Evolutionary conservation across 2,797 vertebrate species (phyloP), one percentile per base, ranked within the genome.

Genomic region (Acipenser ruthenus): DNA sequence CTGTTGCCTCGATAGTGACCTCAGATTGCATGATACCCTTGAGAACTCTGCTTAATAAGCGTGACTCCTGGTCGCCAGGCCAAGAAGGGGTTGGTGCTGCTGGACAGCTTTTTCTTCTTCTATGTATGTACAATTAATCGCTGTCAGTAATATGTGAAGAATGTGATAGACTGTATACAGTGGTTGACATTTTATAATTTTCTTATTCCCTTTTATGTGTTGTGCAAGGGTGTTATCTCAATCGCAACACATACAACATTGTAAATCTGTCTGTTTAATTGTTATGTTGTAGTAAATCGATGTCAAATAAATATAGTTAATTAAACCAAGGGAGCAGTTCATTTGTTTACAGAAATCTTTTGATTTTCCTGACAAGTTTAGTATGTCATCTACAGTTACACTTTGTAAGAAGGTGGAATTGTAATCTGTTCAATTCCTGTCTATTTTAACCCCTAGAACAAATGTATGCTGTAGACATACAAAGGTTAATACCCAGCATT

Each of bases 1-100:
- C 88, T 87, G 83, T 89, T 90, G 86, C 88, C 86, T 88, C 83
- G 84, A 89, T 86, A 86, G 83, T 90, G 90, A 92, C 83, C 87
- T 86, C 86, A 88, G 91, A 90, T 90, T 87, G 77, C 87, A 76
- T 85, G 88, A 92, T 92, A 90, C 85, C 88, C 91, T 91, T 92
- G 91, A 92, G 91, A 93, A 84, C 84, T 86, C 78, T 71, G 69
- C 82, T 77, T 95, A 96, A 97, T 87, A 94, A 89, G 90, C 94
- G 78, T 96, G 91, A 96, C 94, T 96, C 92, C 94, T 94, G 87
- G 80, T 85, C 87, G 77, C 82, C 83, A 82, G 64, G 18, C 18
- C 15, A 64, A 7, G 52, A 10, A 7, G 10, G 64, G 4, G 77
- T 76, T 80, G 83, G 81, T 59, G 75, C 74, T 71, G 63, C 67